Percentiles rank a stretch among this genome's conserved stretches.
Conservation (phyloP, 1,140 invertebrate species). For the Asobara japonica region DNA sequence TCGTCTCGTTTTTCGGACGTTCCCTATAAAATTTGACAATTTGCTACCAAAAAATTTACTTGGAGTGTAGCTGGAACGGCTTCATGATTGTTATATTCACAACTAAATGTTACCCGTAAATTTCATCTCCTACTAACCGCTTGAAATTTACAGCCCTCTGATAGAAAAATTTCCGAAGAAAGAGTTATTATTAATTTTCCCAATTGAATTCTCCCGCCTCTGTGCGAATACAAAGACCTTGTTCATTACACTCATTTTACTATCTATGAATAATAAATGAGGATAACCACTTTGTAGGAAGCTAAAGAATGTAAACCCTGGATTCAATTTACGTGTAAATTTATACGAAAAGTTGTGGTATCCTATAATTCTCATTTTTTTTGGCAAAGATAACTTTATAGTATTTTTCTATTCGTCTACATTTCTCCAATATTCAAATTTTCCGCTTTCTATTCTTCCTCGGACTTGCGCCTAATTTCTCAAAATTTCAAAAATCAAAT, state of each 20-base stretch:
- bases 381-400: background rate
- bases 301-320: background rate
- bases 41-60: no score
- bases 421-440: background rate
- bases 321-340: conserved; percentile 9
- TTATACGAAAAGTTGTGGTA: background rate
- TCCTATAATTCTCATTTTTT: background rate
- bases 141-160: background rate
- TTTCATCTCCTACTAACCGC: no score
- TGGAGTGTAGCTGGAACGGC: no score
- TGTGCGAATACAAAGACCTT: background rate
- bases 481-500: no score
- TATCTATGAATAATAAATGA: conserved; percentile 4
- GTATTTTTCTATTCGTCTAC: background rate
- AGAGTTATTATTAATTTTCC: background rate
- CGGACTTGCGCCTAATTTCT: no score
- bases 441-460: no score
- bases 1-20: no score
- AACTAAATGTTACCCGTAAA: no score
- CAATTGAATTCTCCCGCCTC: background rate
- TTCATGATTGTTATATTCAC: no score
- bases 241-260: background rate
- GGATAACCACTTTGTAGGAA: background rate
- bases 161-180: background rate
- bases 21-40: no score